Percentiles rank a stretch among this genome's conserved stretches.
These are phyloP conservation scores for Tenthredo notha DNA, from an alignment of 2,888 invertebrate species.

Conservation along the genomic window DNA sequence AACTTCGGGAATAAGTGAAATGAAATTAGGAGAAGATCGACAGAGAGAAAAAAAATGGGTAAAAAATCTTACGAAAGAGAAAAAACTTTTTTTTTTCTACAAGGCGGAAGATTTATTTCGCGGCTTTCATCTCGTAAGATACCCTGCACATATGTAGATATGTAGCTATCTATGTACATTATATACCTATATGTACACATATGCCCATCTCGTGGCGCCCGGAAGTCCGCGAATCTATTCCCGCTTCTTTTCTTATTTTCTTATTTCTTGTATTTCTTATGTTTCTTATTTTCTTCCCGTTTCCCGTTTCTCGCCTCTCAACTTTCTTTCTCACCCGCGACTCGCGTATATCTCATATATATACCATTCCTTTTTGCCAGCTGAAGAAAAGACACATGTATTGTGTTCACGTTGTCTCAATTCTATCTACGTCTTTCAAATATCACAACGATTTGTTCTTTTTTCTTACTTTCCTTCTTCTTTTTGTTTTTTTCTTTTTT, in stretches of 20 bases:
- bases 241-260: conserved; percentile 40
- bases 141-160: neutral
- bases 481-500: neutral
- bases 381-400: neutral
- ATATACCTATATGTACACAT: neutral
- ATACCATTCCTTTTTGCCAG: neutral
- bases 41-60: no score
- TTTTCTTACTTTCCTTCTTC: neutral
- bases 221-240: conserved; percentile 39
- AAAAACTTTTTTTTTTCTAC: neutral
- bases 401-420: neutral
- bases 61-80: no score
- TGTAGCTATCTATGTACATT: neutral
- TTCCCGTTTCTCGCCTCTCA: conserved; percentile 51
- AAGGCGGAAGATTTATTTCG: neutral
- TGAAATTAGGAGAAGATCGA: no score
- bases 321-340: conserved; percentile 55
- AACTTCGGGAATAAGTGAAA: neutral
- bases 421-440: conserved; percentile 18
- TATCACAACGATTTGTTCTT: neutral
- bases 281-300: conserved; percentile 34
- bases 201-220: conserved; percentile 23
- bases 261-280: no score
- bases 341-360: neutral
- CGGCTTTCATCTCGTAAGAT: neutral